A percentile compares a stretch with the other conserved stretches of the same genome.
These are phyloP conservation scores for Cetoscarus ocellatus DNA, from an alignment of 2,797 vertebrate genomes.

Conservation along the genomic window DNA sequence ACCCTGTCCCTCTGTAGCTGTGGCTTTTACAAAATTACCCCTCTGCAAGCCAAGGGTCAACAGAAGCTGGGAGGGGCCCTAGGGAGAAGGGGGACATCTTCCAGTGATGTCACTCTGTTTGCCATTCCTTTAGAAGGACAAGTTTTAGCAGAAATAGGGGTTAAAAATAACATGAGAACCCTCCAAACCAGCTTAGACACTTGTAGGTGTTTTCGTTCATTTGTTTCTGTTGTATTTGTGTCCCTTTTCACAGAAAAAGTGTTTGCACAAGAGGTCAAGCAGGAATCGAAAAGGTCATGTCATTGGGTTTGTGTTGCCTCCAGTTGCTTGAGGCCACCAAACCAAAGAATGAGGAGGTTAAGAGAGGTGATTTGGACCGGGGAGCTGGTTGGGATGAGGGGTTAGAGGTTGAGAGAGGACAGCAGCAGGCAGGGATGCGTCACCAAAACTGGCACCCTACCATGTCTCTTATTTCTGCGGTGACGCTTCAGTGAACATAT, in stretches of 20 bases:
- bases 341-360: constrained; percentile 58
- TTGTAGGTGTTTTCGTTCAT: constrained; percentile 1
- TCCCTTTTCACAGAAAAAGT: constrained; percentile 1
- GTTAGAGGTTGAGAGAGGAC: constrained; percentile 17
- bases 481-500: constrained; percentile 46
- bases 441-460: constrained; percentile 37
- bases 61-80: constrained; percentile 22
- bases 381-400: constrained; percentile 28
- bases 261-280: constrained; percentile 42
- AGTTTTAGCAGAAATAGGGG: constrained; percentile 3
- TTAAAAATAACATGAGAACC: background rate
- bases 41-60: constrained; percentile 51
- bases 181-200: background rate
- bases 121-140: constrained; percentile 21
- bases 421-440: constrained; percentile 27
- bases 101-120: constrained; percentile 29
- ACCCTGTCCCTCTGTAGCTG: constrained; percentile 39
- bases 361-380: constrained; percentile 50
- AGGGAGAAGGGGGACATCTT: constrained; percentile 15
- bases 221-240: background rate
- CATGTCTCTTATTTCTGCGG: constrained; percentile 35
- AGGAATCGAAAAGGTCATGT: constrained; percentile 57
- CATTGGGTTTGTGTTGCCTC: constrained; percentile 47
- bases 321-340: constrained; percentile 47
- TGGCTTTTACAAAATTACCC: constrained; percentile 51